Evolutionary conservation across 2,797 vertebrate genomes (phyloP).

Genomic region (Macropus fuliginosus): DNA sequence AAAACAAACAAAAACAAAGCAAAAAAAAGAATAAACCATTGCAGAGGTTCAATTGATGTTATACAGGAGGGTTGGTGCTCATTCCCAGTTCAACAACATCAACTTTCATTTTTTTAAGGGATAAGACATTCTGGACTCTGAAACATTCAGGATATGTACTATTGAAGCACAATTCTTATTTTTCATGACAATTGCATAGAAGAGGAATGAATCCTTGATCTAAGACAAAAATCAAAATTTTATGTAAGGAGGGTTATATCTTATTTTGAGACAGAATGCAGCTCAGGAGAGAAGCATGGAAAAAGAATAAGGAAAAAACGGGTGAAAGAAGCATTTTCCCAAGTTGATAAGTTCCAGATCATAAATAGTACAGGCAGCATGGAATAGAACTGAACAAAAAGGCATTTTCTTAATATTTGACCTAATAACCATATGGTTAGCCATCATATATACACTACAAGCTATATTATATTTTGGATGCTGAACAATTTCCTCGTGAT

Average conservation of each 20-base stretch:
- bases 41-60: not conserved
- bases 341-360: not conserved
- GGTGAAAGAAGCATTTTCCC: not conserved
- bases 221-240: not conserved
- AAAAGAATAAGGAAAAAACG: not conserved
- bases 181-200: not conserved
- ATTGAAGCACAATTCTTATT: not conserved
- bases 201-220: not conserved
- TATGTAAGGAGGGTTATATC: not conserved
- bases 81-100: too few relatives aligned
- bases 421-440: not conserved
- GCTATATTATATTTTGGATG: constrained; percentile 18
- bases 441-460: not conserved
- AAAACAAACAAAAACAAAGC: constrained; percentile 18
- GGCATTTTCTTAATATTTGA: not conserved
- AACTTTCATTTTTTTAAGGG: too few relatives aligned
- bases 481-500: not conserved
- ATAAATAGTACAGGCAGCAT: not conserved
- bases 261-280: not conserved
- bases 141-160: not conserved
- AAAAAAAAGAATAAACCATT: not conserved
- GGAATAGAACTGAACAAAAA: not conserved
- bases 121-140: not conserved
- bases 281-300: not conserved
- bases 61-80: not conserved